Base-by-base conservation (phyloP, 2,113 vertebrate species). In the Passer montanus region DNA sequence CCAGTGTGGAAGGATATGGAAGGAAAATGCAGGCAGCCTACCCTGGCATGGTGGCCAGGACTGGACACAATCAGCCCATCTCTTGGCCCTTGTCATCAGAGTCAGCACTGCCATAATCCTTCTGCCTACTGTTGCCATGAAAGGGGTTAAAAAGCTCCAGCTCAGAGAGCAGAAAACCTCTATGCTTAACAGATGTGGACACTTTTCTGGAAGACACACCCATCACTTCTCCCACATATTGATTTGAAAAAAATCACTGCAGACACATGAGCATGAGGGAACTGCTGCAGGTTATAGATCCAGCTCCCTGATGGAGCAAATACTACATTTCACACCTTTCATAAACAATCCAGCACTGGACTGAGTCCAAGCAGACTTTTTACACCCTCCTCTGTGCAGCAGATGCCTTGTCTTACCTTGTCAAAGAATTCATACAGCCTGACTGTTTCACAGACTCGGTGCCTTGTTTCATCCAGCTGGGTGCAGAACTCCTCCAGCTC, bases 381-480 rank as follows among this genome's bases (percentile, higher is more conserved):
- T 53, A 88, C 31, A 23, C 6, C 8, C 30, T 75, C 30, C 30
- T 74, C 72, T 9, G 2, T 39, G 56, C 39, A 78, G 52, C 68
- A 87, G 70, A 69, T 53, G 70, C 39, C 49, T 92, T 11, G 15
- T 55, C 96, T 96, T 58, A 98, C 98, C 98, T 98, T 98, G 84
- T 98, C 98, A 85, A 98, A 98, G 92, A 98, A 98, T 69, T 98
- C 97, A 35, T 98, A 98, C 5, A 98, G 98, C 58, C 91, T 93
- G 43, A 98, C 95, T 0, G 97, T 98, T 96, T 98, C 98, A 82
- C 97, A 95, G n/a, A 98, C 89, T 46, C 95, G 95, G 55, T 94
- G 95, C 84, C 97, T 97, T 14, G 90, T 96, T 67, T 97, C 97
- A 77, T 98, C 98, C 60, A 98, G 95, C 2, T 97, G 95, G 76